Percentiles rank a stretch among this genome's conserved stretches.
These are phyloP conservation scores for Nymphalis c-album DNA, from an alignment of 2,888 invertebrate genomes.

Conservation along the genomic window DNA sequence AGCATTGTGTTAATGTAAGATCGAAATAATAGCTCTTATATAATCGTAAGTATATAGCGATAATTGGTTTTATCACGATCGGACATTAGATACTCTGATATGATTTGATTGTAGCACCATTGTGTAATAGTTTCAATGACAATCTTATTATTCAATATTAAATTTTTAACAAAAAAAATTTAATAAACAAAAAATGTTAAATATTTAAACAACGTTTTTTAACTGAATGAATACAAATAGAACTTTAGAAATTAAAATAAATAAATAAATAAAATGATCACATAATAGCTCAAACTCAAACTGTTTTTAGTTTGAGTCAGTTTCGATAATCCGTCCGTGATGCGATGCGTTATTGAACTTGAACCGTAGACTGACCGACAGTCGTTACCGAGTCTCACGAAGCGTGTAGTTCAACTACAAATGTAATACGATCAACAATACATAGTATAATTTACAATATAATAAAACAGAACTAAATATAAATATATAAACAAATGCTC, in stretches of 20 bases:
- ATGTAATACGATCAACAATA: background rate
- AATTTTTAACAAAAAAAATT: no score
- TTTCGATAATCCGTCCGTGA: background rate
- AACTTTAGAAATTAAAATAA: no score
- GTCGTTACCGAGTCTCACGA: background rate
- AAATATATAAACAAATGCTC: no score
- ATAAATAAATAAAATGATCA: no score
- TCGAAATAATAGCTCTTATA: background rate
- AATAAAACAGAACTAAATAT: no score
- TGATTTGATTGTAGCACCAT: background rate
- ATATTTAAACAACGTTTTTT: no score
- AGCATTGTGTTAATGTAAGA: background rate
- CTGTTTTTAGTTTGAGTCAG: background rate
- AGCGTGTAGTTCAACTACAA: background rate
- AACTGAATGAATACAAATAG: no score
- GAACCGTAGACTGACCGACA: background rate
- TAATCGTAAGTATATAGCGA: background rate
- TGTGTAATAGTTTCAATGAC: no score
- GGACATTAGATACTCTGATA: background rate
- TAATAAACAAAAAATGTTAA: no score
- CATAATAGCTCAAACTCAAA: background rate
- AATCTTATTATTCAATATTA: no score
- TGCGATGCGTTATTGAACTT: conserved; percentile 1
- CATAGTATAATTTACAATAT: background rate
- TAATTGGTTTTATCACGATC: background rate